phyloP scores from a whole-genome alignment of 2,797 vertebrate genomes.

The Babyrousa celebensis region DNA sequence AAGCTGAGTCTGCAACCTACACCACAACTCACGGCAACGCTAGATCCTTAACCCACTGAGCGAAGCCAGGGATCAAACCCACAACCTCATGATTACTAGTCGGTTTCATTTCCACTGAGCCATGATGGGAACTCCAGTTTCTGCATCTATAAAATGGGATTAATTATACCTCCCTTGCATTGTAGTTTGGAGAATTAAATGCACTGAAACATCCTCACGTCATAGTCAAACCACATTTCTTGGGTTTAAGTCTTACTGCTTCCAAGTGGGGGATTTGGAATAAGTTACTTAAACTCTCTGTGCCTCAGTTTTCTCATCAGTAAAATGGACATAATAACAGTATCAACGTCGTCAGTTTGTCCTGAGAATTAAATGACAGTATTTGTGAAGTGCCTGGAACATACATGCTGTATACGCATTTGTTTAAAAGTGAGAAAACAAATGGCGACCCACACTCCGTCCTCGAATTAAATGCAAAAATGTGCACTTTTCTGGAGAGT shows the following conservation, averaged over 20 bases:
- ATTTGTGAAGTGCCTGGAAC: background rate
- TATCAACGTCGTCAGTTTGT: background rate
- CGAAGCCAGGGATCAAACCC: no score
- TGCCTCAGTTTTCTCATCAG: constrained; percentile 19
- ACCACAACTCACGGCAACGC: no score
- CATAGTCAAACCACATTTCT: background rate
- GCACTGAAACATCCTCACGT: background rate
- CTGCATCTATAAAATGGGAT: background rate
- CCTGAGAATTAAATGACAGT: background rate
- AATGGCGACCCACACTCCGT: background rate
- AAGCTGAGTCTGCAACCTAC: no score
- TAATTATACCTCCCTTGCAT: background rate
- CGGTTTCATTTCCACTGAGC: no score
- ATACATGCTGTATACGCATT: background rate
- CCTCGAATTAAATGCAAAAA: background rate
- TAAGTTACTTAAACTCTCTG: background rate
- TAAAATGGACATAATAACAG: background rate
- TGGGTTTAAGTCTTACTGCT: background rate
- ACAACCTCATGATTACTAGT: no score
- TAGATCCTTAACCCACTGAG: no score
- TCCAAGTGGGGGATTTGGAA: background rate
- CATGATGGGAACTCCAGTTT: background rate
- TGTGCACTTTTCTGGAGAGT: background rate
- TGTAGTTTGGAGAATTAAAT: background rate
- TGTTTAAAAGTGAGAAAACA: constrained; percentile 13